Conservation (phyloP, 1,140 invertebrate species). For the Ditylenchus dipsaci region DNA sequence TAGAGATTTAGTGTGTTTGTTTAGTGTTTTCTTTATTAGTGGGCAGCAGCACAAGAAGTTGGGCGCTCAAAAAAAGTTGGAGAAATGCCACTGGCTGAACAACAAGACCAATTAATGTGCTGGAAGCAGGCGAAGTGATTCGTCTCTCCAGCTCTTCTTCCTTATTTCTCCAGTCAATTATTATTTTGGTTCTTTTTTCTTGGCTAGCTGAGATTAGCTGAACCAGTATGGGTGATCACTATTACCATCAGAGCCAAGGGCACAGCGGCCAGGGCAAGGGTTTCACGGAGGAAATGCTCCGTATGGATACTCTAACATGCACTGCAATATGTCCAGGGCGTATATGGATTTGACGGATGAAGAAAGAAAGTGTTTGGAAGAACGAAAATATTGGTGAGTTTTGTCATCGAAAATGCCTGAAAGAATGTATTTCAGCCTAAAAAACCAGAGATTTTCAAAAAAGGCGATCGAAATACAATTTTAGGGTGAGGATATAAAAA, state of each 20-base stretch:
- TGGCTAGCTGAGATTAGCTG: too few relatives aligned
- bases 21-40: too few relatives aligned
- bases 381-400: slow-evolving; percentile 45
- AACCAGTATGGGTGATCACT: slow-evolving; percentile 16
- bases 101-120: too few relatives aligned
- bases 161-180: too few relatives aligned
- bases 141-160: too few relatives aligned
- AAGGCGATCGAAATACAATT: slow-evolving; percentile 34
- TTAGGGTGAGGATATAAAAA: too few relatives aligned
- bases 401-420: not conserved
- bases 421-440: not conserved
- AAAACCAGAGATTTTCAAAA: not conserved
- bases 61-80: too few relatives aligned
- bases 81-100: too few relatives aligned
- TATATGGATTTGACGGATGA: slow-evolving; percentile 56
- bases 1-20: too few relatives aligned
- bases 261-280: slow-evolving; percentile 21
- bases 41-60: too few relatives aligned
- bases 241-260: slow-evolving; percentile 25
- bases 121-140: too few relatives aligned
- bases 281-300: slow-evolving; percentile 12
- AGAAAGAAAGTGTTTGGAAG: slow-evolving; percentile 56
- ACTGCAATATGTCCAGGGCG: slow-evolving; percentile 47
- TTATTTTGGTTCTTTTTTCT: too few relatives aligned
- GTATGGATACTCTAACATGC: slow-evolving; percentile 33